Conservation (phyloP, 2,888 invertebrate species). For the Limnephilus marmoratus region DNA sequence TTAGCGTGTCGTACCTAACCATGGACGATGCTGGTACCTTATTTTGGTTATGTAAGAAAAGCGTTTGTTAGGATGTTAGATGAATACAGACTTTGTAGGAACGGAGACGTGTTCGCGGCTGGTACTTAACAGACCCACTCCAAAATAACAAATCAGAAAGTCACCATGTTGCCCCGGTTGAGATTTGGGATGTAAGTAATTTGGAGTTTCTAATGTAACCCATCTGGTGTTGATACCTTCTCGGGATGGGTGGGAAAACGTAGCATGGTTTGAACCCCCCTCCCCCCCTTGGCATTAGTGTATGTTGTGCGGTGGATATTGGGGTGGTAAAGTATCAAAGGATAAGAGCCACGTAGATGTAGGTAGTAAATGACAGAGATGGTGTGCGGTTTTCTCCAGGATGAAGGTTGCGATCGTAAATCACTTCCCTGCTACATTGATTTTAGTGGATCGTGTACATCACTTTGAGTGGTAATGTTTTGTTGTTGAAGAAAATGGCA, state of each 20-base stretch:
- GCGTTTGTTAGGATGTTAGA: neutral
- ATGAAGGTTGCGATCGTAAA: neutral
- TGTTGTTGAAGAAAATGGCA: neutral
- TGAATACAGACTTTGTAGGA: neutral
- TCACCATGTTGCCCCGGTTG: no score
- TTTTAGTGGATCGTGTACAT: neutral
- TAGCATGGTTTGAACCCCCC: neutral
- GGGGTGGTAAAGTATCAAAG: neutral
- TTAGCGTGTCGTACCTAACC: no score
- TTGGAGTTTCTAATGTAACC: neutral
- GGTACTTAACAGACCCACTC: no score
- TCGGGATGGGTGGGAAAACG: neutral
- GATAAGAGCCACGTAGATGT: neutral
- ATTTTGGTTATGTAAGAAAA: neutral
- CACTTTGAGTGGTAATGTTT: neutral
- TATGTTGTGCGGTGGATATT: neutral
- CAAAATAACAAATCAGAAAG: no score
- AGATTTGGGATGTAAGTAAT: no score
- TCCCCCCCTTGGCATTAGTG: neutral
- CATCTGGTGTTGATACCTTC: neutral
- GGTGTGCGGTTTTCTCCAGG: neutral
- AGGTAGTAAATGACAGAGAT: neutral
- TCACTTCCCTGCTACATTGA: constrained; percentile 3
- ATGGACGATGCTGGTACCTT: no score
- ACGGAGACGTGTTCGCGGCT: neutral